Evolutionary conservation across 2,797 vertebrate genomes (phyloP).

Genomic region (Typhlichthys eigenmanni): DNA sequence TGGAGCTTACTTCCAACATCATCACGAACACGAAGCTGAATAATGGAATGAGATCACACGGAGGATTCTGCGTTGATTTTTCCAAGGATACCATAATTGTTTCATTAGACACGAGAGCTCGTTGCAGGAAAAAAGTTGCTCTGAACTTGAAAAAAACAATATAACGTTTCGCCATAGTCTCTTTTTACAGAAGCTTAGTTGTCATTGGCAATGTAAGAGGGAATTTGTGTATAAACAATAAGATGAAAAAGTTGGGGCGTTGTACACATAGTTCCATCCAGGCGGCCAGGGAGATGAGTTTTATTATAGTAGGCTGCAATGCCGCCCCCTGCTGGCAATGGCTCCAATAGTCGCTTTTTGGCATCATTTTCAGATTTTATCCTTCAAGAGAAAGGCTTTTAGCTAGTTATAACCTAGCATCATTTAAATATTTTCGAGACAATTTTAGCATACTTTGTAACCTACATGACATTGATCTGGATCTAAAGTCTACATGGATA

Average conservation of each 20-base stretch:
- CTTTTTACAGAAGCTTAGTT: constrained; percentile 35
- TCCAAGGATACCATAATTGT: constrained; percentile 71
- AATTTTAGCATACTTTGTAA: too few species aligned
- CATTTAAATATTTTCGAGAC: too few species aligned
- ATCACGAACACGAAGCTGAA: constrained; percentile 68
- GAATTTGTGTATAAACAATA: constrained; percentile 28
- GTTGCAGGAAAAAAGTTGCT: constrained; percentile 38
- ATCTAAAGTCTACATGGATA: too few species aligned
- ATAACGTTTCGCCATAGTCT: constrained; percentile 3
- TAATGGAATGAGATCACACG: constrained; percentile 70
- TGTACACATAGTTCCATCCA: constrained; percentile 79
- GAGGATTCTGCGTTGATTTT: constrained; percentile 68
- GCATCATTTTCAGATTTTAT: not conserved
- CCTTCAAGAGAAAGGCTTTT: too few species aligned
- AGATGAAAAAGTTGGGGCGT: constrained; percentile 75
- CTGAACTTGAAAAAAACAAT: constrained; percentile 39
- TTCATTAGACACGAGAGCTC: constrained; percentile 50
- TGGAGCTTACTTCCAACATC: constrained; percentile 39
- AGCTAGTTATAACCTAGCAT: too few species aligned
- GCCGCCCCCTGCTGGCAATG: constrained; percentile 72
- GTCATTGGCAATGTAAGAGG: constrained; percentile 29
- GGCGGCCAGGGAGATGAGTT: constrained; percentile 50
- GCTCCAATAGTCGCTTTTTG: not conserved
- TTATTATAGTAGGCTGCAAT: constrained; percentile 46
- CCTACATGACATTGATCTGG: too few species aligned